phyloP scores from a whole-genome alignment of 2,797 vertebrate species.

The Salarias fasciatus region DNA sequence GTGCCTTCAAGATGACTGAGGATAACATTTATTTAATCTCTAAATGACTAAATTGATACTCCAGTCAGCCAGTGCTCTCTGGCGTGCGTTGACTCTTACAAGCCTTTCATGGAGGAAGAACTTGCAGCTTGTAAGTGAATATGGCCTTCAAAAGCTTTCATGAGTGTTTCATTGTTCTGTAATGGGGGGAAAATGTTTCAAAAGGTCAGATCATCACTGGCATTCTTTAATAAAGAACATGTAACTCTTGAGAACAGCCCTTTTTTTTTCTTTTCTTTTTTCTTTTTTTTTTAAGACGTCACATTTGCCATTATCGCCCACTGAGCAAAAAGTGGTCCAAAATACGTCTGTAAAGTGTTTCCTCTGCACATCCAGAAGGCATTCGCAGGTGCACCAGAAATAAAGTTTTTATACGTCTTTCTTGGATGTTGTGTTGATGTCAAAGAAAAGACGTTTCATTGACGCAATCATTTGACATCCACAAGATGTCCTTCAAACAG shows the following conservation, averaged over 20 bases:
- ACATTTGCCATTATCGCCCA: conserved; percentile 22
- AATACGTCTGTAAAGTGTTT: too few species aligned
- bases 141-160: conserved; percentile 47
- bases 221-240: conserved; percentile 9
- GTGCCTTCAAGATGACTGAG: too few species aligned
- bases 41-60: conserved; percentile 6
- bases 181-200: conserved; percentile 38
- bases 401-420: too few species aligned
- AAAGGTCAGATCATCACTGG: conserved; percentile 53
- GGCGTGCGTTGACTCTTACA: conserved; percentile 16
- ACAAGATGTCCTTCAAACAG: too few species aligned
- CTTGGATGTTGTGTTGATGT: too few species aligned
- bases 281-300: conserved; percentile 32
- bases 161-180: conserved; percentile 52
- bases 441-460: too few species aligned
- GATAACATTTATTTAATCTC: neutral
- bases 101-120: conserved; percentile 27
- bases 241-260: conserved; percentile 14
- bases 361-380: too few species aligned
- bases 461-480: too few species aligned
- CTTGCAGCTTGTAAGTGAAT: conserved; percentile 46
- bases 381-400: too few species aligned
- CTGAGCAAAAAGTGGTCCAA: too few species aligned
- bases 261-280: neutral
- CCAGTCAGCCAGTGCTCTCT: conserved; percentile 1